Evolutionary conservation across 2,797 vertebrate genomes (phyloP).

Genomic region (Catostomus latipinnis): DNA sequence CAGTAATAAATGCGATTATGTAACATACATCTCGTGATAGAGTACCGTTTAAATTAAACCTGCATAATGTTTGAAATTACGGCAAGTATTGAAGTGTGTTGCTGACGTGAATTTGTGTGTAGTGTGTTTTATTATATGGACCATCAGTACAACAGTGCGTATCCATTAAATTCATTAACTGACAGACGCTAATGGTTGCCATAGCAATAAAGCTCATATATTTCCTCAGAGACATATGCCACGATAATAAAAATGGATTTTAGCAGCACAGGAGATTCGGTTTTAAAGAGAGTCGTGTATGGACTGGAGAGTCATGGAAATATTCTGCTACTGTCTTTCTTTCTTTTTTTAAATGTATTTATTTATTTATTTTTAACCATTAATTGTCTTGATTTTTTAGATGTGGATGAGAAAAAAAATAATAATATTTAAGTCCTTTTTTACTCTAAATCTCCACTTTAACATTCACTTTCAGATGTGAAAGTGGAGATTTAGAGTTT

Average conservation of each 20-base stretch:
- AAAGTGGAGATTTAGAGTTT: too few species aligned
- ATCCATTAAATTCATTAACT: not conserved
- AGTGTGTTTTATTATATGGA: not conserved
- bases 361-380: too few species aligned
- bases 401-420: too few species aligned
- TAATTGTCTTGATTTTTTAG: too few species aligned
- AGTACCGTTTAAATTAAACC: not conserved
- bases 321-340: too few species aligned
- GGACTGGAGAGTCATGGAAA: not conserved
- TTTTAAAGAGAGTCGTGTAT: not conserved
- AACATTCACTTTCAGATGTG: too few species aligned
- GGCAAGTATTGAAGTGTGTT: not conserved
- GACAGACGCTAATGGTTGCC: slow-evolving; percentile 38
- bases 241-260: not conserved
- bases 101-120: not conserved
- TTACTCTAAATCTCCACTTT: too few species aligned
- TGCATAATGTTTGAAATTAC: not conserved
- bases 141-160: not conserved
- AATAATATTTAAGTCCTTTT: too few species aligned
- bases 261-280: not conserved
- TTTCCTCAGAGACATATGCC: slow-evolving; percentile 12
- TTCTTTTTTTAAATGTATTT: too few species aligned
- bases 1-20: not conserved
- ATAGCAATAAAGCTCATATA: slow-evolving; percentile 16
- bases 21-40: not conserved